phyloP scores from a whole-genome alignment of 2,797 vertebrate species.

The Setipinna tenuifilis region DNA sequence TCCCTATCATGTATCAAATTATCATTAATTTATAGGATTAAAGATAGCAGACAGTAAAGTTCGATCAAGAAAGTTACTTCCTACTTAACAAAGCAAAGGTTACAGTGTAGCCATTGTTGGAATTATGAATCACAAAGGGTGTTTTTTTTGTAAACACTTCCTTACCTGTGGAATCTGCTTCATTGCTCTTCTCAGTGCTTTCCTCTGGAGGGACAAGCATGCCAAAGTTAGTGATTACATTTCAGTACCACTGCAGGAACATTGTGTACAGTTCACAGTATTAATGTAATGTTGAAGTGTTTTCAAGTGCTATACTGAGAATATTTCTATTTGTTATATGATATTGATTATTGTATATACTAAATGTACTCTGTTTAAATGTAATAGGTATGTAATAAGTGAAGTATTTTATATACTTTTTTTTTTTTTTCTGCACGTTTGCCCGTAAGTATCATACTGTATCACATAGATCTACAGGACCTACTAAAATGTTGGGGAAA shows the following conservation, averaged over 20 bases:
- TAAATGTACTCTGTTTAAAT: not conserved
- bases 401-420: not conserved
- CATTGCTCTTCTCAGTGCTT: slow-evolving; percentile 34
- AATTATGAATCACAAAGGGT: not conserved
- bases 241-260: not conserved
- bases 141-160: not conserved
- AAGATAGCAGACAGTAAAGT: no score
- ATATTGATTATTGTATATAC: no score
- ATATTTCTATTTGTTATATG: no score
- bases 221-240: not conserved
- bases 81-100: not conserved
- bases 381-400: not conserved
- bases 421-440: not conserved
- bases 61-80: no score
- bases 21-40: no score
- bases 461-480: not conserved
- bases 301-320: no score
- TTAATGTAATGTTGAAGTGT: no score
- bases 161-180: slow-evolving; percentile 43
- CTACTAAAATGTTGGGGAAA: not conserved
- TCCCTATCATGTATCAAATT: no score
- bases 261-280: no score
- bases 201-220: slow-evolving; percentile 41
- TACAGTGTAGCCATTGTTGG: not conserved
- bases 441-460: not conserved